Base-by-base conservation (phyloP, 92 coral and sea anemone species). In the Umimayanthus chanpuru region DNA sequence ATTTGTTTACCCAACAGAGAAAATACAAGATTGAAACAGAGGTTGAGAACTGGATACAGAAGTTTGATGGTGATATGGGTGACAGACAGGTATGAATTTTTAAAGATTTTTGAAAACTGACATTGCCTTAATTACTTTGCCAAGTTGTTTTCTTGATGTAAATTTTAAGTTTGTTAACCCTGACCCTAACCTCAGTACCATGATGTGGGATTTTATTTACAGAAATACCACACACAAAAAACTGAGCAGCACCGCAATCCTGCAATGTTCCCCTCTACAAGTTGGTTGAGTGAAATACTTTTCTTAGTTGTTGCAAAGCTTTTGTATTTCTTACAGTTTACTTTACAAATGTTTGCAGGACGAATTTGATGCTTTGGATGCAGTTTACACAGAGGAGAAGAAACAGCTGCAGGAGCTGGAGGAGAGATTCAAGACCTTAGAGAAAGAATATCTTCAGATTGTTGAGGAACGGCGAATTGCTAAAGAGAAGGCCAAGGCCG, bases 1-100 rank as follows among this genome's bases (percentile, higher is more conserved):
- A 0, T 55, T 11, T 14, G 47, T 77, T 56, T 81, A 15, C 53
- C 66, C 43, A 66, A 25, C 81, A 95, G 98, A 91, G 98, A 64
- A 97, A 97, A 70, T 97, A 95, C 92, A 95, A 94, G 91, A 96
- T 97, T 77, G 99, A 97, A 79, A 97, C 99, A 61, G 99, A 97
- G 86, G 99, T 97, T 11, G 99, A 97, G 76, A 97, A 97, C 68
- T 97, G 99, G 99, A 97, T 97, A 26, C 99, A 97, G 90, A 95
- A 95, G 91, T 97, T 79, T 90, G 99, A 97, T 78, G 88, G 86
- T 55, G 99, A 97, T 78, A 97, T 97, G 99, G 99, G 98, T 32
- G 99, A 97, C 71, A 88, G 99, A 89, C 99, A 97, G 97, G 99
- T 97, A 88, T 38, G 56, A 25, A 2, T 3, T 32, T 40, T 29